Percentiles rank a stretch among this genome's conserved stretches.
These are phyloP conservation scores for Drosophila yooni DNA, from an alignment of 2,888 invertebrate genomes.

Conservation along the genomic window DNA sequence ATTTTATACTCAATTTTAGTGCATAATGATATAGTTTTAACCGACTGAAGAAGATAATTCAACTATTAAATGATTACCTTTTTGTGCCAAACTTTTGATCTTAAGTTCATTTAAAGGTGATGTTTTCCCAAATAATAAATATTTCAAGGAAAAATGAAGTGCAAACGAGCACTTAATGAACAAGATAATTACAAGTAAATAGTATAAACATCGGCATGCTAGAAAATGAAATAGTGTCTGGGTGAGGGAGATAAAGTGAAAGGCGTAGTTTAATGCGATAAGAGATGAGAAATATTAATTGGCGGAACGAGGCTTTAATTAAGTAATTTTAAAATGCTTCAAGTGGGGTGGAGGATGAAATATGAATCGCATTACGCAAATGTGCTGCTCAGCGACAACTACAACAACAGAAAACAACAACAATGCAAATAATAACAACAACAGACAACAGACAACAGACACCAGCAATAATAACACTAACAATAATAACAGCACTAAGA, in stretches of 20 bases:
- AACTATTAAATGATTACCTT: background rate
- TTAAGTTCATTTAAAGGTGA: background rate
- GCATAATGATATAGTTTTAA: background rate
- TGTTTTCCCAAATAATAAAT: background rate
- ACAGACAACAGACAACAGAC: background rate
- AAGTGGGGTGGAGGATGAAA: constrained; percentile 11
- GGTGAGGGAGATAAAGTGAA: background rate
- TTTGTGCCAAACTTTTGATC: background rate
- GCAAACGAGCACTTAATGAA: background rate
- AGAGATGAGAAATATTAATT: constrained; percentile 32
- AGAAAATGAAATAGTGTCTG: background rate
- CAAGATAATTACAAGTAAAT: constrained; percentile 5
- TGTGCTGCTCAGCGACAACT: constrained; percentile 13
- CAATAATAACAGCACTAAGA: constrained; percentile 25
- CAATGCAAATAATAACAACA: background rate
- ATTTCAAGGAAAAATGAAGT: background rate
- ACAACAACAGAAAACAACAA: constrained; percentile 9
- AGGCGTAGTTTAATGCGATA: constrained; percentile 21
- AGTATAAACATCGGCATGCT: background rate
- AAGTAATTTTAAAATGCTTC: constrained; percentile 26
- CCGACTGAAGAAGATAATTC: background rate
- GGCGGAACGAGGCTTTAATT: constrained; percentile 22
- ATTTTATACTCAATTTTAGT: background rate
- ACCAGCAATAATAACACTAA: constrained; percentile 1
- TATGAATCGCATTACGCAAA: constrained; percentile 39